Base-by-base conservation (phyloP, 2,797 vertebrate genomes). In the Channa striata region DNA sequence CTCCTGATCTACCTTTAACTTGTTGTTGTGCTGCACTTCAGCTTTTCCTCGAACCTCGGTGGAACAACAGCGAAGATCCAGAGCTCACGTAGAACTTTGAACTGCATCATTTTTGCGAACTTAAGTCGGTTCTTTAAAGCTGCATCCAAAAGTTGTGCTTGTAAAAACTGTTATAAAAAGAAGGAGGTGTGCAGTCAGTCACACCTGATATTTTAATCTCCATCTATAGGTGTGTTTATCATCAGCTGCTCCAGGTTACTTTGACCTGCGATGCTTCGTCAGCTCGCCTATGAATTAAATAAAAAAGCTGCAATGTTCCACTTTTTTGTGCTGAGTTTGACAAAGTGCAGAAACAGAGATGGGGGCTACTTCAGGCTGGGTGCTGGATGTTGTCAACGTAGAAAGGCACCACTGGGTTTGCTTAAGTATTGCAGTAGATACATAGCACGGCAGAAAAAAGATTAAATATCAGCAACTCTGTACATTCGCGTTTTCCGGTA, bases 271-370 rank as follows among this genome's bases (percentile, higher is more conserved):
- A 47, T 67, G 73, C 76, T 64, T 72, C 77, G 72, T 81, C 80
- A 79, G 80, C 80, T 67, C 11, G 7, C 40, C 42, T 59, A 37
- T 63, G 42, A 71, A 69, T 64, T 39, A 61, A 66, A 67, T 42
- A 8, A 42, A 66, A 77, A 76, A 80, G 19, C 51, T 68, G 71
- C 74, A 80, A 46, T 51, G 66, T 68, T 74, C 50, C 23, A 51
- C 14, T 72, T 74, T 76, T 78, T 70, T 46, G 23, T 75, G 80
- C 68, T 73, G 78, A 81, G 50, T 56, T 51, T 13, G 58, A 83
- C 34, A 63, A 66, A 63, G 30, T 53, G 13, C 47, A 70, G 64
- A 74, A 42, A 57, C 58, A 34, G 34, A 72, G 17, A 67, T 6
- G 2, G 20, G n/a, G 20, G 4, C 43, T 49, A 60, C 59, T 68